These are phyloP conservation scores for Ophonus ardosiacus DNA, from an alignment of 2,888 invertebrate species.

Conservation along the genomic window DNA sequence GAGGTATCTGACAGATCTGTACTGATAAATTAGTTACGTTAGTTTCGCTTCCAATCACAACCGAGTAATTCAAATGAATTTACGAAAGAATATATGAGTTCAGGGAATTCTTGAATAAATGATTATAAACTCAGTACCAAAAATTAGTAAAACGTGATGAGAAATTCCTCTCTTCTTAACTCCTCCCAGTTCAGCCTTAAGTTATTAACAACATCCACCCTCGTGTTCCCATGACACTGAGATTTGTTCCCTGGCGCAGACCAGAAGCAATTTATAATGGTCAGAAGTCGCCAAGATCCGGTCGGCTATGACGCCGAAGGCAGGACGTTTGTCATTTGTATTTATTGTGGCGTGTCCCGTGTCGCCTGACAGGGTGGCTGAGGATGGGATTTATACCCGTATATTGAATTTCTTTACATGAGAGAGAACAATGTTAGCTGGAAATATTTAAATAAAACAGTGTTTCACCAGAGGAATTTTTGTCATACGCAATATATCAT, in stretches of 20 bases:
- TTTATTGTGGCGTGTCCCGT: constrained; percentile 43
- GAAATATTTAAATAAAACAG: background rate
- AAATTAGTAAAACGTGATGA: too few relatives aligned
- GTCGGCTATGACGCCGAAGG: constrained; percentile 33
- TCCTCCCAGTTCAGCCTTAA: background rate
- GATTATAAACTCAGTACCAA: too few relatives aligned
- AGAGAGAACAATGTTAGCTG: background rate
- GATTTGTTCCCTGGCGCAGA: constrained; percentile 8
- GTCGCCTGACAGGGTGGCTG: constrained; percentile 3
- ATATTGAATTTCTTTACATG: background rate
- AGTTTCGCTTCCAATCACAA: too few relatives aligned
- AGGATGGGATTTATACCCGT: background rate
- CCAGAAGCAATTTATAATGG: constrained; percentile 46
- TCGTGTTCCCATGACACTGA: background rate
- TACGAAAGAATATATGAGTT: too few relatives aligned
- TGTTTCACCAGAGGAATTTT: background rate
- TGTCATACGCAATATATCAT: background rate
- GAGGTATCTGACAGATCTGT: too few relatives aligned
- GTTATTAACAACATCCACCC: background rate
- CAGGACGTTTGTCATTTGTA: constrained; percentile 57
- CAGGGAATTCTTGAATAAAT: too few relatives aligned
- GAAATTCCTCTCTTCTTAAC: background rate
- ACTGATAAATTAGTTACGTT: too few relatives aligned
- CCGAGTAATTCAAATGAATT: too few relatives aligned
- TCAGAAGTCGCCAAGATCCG: constrained; percentile 35